These are phyloP conservation scores for Labia minor DNA, from an alignment of 2,888 invertebrate genomes.

Conservation along the genomic window DNA sequence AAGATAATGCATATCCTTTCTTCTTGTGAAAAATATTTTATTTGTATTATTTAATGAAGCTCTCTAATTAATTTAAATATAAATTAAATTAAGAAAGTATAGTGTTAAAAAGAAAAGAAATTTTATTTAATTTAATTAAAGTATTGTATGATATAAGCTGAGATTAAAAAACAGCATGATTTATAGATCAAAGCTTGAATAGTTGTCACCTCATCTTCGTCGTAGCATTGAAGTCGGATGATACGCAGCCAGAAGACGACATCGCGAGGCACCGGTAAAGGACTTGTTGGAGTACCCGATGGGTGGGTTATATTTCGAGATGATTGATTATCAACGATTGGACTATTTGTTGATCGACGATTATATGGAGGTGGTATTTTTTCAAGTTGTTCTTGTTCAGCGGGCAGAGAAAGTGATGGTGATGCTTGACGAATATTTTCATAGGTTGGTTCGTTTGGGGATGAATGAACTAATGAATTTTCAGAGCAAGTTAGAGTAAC, in stretches of 20 bases:
- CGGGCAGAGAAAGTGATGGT: not conserved
- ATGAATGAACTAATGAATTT: not conserved
- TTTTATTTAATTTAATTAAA: too few relatives aligned
- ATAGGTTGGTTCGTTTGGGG: not conserved
- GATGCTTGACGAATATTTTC: not conserved
- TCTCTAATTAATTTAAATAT: too few relatives aligned
- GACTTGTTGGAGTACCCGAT: not conserved
- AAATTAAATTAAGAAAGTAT: too few relatives aligned
- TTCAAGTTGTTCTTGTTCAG: too few relatives aligned
- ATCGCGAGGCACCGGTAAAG: not conserved
- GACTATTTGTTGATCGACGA: not conserved
- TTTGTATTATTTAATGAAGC: too few relatives aligned
- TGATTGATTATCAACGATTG: not conserved
- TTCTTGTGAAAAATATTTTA: too few relatives aligned
- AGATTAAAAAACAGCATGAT: too few relatives aligned
- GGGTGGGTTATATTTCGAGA: not conserved
- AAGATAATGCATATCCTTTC: too few relatives aligned
- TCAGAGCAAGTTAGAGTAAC: not conserved
- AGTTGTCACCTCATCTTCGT: not conserved
- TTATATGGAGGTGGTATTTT: not conserved
- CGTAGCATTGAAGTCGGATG: not conserved
- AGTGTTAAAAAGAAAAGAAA: too few relatives aligned
- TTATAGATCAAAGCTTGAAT: not conserved
- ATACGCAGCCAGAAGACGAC: not conserved
- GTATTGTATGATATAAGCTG: too few relatives aligned